phyloP scores from a whole-genome alignment of 2,797 vertebrate genomes.

The Hoplostethus atlanticus region DNA sequence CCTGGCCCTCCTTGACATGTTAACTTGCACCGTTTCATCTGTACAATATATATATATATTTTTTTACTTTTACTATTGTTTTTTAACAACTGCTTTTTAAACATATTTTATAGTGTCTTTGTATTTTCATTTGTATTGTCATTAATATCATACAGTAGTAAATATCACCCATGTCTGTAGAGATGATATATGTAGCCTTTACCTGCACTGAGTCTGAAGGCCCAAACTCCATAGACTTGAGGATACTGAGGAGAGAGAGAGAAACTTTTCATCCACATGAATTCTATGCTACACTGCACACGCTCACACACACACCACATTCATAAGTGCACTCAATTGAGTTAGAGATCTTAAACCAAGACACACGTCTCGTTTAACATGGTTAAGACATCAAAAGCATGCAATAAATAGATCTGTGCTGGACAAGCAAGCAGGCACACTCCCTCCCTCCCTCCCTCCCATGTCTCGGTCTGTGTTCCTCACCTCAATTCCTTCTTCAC shows the following conservation, averaged over 20 bases:
- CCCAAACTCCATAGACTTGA: conserved; percentile 98
- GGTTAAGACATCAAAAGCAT: conserved; percentile 53
- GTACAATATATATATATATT: not conserved
- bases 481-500: conserved; percentile 99
- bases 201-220: conserved; percentile 93
- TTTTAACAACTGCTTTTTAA: conserved; percentile 3
- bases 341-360: conserved; percentile 55
- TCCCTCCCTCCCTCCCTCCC: conserved; percentile 15
- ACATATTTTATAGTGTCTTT: too few species aligned
- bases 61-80: not conserved
- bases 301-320: conserved; percentile 16
- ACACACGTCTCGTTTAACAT: conserved; percentile 47
- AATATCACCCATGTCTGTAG: not conserved
- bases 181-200: conserved; percentile 40
- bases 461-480: conserved; percentile 60
- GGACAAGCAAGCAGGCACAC: conserved; percentile 31
- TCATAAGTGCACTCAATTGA: conserved; percentile 37
- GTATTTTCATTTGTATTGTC: not conserved
- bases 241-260: conserved; percentile 85
- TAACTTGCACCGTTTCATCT: not conserved
- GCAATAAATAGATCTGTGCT: conserved; percentile 43
- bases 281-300: not conserved
- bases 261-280: not conserved
- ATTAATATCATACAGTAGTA: not conserved
- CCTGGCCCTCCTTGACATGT: not conserved